Percentiles rank a stretch among this genome's conserved stretches.
These are phyloP conservation scores for Hypomesus transpacificus DNA, from an alignment of 2,113 vertebrate species.

Conservation along the genomic window DNA sequence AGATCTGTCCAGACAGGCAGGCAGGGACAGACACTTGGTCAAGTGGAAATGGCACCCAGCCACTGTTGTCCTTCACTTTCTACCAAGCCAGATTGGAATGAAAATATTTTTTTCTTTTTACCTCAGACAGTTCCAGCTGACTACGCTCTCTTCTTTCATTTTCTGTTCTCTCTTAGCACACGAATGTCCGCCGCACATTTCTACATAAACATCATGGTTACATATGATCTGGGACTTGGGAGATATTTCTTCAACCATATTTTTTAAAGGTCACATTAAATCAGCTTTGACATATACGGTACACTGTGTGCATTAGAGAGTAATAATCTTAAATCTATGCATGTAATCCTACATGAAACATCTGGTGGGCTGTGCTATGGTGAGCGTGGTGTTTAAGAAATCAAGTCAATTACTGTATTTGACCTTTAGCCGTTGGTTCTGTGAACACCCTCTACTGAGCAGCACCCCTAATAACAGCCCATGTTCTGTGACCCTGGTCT, in stretches of 20 bases:
- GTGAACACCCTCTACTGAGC: neutral
- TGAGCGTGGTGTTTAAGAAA: neutral
- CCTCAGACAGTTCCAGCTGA: too few relatives aligned
- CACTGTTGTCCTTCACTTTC: neutral
- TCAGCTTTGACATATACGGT: constrained; percentile 23
- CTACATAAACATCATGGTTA: constrained; percentile 3
- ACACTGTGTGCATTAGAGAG: constrained; percentile 31
- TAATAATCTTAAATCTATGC: constrained; percentile 9
- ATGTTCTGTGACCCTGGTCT: constrained; percentile 1
- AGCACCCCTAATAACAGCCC: too few relatives aligned
- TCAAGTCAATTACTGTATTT: neutral
- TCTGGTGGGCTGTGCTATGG: constrained; percentile 23
- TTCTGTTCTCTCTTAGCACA: neutral
- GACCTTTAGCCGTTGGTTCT: neutral
- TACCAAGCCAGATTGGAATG: neutral
- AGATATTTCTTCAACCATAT: constrained; percentile 16
- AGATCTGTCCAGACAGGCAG: constrained; percentile 47
- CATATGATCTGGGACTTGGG: neutral
- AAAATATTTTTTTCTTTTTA: too few relatives aligned
- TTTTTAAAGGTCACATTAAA: constrained; percentile 31
- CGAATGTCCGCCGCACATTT: neutral
- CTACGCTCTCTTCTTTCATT: neutral
- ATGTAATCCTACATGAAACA: constrained; percentile 20
- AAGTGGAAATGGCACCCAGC: constrained; percentile 4
- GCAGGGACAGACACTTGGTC: constrained; percentile 38